phyloP scores from a whole-genome alignment of 1,140 invertebrate species.

The Adoxophyes honmai region DNA sequence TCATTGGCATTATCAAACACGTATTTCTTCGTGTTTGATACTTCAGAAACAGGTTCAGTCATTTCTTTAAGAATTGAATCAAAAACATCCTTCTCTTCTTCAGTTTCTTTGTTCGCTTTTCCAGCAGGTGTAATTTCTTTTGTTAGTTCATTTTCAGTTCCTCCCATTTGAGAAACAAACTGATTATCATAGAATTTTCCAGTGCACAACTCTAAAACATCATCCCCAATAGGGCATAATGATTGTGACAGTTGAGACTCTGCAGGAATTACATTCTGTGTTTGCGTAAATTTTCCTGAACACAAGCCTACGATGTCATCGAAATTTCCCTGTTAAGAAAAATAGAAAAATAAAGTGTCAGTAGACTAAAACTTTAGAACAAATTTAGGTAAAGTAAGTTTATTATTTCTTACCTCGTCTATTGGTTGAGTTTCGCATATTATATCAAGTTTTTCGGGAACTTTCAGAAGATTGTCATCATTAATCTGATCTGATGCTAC shows the following conservation, averaged over 20 bases:
- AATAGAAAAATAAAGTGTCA: too few relatives aligned
- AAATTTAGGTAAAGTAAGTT: too few relatives aligned
- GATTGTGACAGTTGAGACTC: constrained; percentile 25
- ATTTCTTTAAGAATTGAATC: constrained; percentile 63
- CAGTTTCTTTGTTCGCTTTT: background rate
- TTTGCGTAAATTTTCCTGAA: constrained; percentile 37
- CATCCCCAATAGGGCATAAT: constrained; percentile 45
- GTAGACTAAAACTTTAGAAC: too few relatives aligned
- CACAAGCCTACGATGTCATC: constrained; percentile 36
- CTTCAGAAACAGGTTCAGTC: constrained; percentile 46
- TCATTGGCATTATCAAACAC: constrained; percentile 31
- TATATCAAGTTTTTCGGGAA: constrained; percentile 30
- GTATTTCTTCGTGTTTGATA: constrained; percentile 50
- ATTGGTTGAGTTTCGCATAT: constrained; percentile 37
- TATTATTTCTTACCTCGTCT: constrained; percentile 34
- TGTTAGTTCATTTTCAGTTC: background rate
- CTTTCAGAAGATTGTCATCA: constrained; percentile 16
- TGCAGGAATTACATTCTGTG: constrained; percentile 30
- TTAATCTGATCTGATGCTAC: constrained; percentile 14
- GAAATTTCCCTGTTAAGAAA: constrained; percentile 37
- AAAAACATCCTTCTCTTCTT: constrained; percentile 33
- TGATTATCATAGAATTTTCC: constrained; percentile 66
- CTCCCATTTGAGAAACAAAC: constrained; percentile 45
- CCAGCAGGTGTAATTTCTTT: background rate
- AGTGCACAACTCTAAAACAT: constrained; percentile 53